Percentiles rank a stretch among this genome's conserved stretches.
These are phyloP conservation scores for Thumatha senex DNA, from an alignment of 2,888 invertebrate species.

Conservation along the genomic window DNA sequence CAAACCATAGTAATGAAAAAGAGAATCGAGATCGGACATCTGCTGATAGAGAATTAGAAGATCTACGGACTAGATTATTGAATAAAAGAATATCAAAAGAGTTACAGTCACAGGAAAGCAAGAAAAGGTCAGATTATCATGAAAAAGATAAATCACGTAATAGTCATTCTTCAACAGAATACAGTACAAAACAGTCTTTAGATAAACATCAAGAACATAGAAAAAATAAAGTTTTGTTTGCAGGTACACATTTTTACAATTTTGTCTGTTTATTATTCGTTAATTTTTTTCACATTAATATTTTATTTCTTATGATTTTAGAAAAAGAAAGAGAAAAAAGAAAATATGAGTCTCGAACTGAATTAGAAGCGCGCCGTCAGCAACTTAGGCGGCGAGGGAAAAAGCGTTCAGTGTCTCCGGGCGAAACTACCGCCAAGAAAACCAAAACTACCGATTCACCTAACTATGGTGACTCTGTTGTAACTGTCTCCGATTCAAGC, in stretches of 20 bases:
- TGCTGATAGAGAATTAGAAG: conserved; percentile 87
- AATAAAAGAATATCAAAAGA: conserved; percentile 88
- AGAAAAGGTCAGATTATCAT: conserved; percentile 69
- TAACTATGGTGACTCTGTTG: conserved; percentile 68
- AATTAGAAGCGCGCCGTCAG: conserved; percentile 88
- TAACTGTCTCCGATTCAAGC: conserved; percentile 77
- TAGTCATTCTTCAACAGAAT: conserved; percentile 49
- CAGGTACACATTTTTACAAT: conserved; percentile 68
- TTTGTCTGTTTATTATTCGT: not conserved
- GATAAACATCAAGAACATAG: conserved; percentile 84
- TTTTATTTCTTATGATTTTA: conserved; percentile 28
- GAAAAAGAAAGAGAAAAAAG: conserved; percentile 91
- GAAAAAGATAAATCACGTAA: conserved; percentile 71
- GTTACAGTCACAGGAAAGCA: conserved; percentile 76
- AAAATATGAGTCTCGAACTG: conserved; percentile 89
- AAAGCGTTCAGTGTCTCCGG: conserved; percentile 67
- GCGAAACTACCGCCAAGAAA: conserved; percentile 62
- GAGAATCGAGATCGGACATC: conserved; percentile 75
- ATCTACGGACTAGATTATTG: conserved; percentile 88
- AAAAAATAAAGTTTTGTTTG: conserved; percentile 87
- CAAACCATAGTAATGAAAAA: conserved; percentile 69
- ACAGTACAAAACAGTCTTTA: conserved; percentile 41
- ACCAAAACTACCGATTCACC: conserved; percentile 64
- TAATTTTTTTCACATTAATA: not conserved
- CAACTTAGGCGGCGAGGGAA: conserved; percentile 80